Base-by-base conservation (phyloP, 2,888 invertebrate genomes). In the Erebia epiphron region DNA sequence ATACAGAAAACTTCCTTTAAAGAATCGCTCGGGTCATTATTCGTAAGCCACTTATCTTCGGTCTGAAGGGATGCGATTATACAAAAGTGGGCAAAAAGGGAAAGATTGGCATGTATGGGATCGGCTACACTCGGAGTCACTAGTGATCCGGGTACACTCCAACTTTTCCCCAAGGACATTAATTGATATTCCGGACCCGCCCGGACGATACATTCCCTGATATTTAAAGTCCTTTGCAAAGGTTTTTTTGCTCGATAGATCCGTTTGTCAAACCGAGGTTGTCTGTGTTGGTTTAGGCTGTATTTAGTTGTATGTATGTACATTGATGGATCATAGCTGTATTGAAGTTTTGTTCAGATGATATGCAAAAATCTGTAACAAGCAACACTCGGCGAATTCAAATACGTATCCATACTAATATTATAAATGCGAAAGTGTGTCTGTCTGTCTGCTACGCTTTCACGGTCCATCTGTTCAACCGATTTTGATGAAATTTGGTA, bases 91-190 rank as follows among this genome's bases (percentile, higher is more conserved):
- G 46, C 57, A 43, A 63, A 70, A 67, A 67, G 63, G 71, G 63
- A 68, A 70, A 56, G 60, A 68, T 73, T 73, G 72, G 72, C 75
- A 67, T 68, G 68, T 73, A 64, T 46, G 54, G 67, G 60, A 61
- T 69, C 68, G 61, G 69, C 16, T 66, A 72, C 65, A 72, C 18
- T 65, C 57, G 65, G 70, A 52, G 69, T 69, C 65, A 67, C 61
- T 18, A 57, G 52, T 68, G 72, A 74, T 66, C 50, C 66, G 67
- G 70, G 68, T 70, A 56, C 41, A 35, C 43, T 58, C 46, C 14
- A 43, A 26, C 3, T 26, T 26, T 26, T 3, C 26, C 26, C 26
- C 26, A 26, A 49, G 16, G 57, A 58, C 57, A 67, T 67, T 67
- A 43, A 69, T 69, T 69, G 60, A 52, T 16, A 60, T 61, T 61